These are phyloP conservation scores for Luperina testacea DNA, from an alignment of 2,888 invertebrate genomes.

Conservation along the genomic window DNA sequence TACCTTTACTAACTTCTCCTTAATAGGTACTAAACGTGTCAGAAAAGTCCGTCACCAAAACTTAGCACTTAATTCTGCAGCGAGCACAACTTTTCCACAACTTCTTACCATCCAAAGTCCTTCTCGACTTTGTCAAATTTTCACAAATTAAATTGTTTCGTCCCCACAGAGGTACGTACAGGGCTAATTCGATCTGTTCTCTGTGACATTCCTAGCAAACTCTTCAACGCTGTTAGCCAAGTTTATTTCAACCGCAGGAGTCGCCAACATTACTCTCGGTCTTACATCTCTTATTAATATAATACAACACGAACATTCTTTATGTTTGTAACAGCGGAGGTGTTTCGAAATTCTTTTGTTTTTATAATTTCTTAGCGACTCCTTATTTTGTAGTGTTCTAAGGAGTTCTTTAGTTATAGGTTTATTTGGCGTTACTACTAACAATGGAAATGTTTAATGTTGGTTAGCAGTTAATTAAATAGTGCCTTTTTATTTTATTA, in stretches of 20 bases:
- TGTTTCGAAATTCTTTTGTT: conserved; percentile 32
- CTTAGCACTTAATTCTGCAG: conserved; percentile 45
- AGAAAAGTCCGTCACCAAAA: conserved; percentile 27
- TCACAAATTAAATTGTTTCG: conserved; percentile 63
- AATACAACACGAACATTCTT: conserved; percentile 61
- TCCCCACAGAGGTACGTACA: conserved; percentile 48
- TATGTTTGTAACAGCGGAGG: conserved; percentile 47
- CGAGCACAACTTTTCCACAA: conserved; percentile 41
- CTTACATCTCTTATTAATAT: conserved; percentile 62
- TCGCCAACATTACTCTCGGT: conserved; percentile 49
- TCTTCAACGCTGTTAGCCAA: conserved; percentile 62
- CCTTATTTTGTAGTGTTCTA: conserved; percentile 28
- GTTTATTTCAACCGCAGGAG: conserved; percentile 62
- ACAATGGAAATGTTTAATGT: not conserved
- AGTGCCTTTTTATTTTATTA: no score
- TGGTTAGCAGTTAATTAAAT: not conserved
- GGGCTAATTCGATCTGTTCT: conserved; percentile 65
- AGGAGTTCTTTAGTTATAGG: conserved; percentile 3
- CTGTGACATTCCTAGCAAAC: conserved; percentile 64
- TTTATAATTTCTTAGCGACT: conserved; percentile 34
- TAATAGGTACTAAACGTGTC: not conserved
- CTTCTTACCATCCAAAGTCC: conserved; percentile 34
- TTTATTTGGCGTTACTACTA: not conserved
- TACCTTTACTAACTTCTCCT: not conserved
- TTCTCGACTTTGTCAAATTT: conserved; percentile 49